Evolutionary conservation across 2,797 vertebrate species (phyloP), one percentile per base, ranked within the genome.

Genomic region (Monodelphis domestica): DNA sequence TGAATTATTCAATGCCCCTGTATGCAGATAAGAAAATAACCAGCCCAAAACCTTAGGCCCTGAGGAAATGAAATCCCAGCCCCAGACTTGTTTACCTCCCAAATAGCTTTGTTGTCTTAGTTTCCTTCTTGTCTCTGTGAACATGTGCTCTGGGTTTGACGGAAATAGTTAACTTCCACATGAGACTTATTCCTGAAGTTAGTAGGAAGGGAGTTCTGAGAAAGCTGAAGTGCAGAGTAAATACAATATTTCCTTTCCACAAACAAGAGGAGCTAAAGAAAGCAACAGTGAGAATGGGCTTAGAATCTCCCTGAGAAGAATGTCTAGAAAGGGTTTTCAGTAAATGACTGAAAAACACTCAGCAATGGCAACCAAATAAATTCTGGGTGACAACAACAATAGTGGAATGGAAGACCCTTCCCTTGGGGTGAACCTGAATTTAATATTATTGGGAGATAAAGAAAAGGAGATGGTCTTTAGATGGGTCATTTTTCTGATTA

Each of bases 81-180:
- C 38, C 50, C 54, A 93, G 84, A 29, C 15, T 92, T 92, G 12
- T 97, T 96, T 94, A 95, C 57, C 51, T 95, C 94, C 51, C 89
- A 95, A 96, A 92, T 50, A 92, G 50, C 30, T 93, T 95, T 78
- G 38, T 92, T 88, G 95, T 94, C 96, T 95, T 91, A 87, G 33
- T n/a, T 94, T 97, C 93, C 94, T 96, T 96, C 52, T 52, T 55
- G 11, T 89, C 56, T 94, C 33, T 26, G 55, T 57, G 94, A 96
- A 91, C 45, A 38, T 38, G 45, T 95, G 96, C 95, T 96, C 56
- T 95, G 94, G 90, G n/a, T 87, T 95, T 1, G 29, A 94, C 87
- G 94, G 95, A 97, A 97, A 97, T 63, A 90, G 91, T 95, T 98
- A 97, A 97, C 91, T 93, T 95, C 93, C 96, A 90, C 28, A 63